phyloP scores from a whole-genome alignment of 2,888 invertebrate genomes.

The Opisthograptis luteolata region DNA sequence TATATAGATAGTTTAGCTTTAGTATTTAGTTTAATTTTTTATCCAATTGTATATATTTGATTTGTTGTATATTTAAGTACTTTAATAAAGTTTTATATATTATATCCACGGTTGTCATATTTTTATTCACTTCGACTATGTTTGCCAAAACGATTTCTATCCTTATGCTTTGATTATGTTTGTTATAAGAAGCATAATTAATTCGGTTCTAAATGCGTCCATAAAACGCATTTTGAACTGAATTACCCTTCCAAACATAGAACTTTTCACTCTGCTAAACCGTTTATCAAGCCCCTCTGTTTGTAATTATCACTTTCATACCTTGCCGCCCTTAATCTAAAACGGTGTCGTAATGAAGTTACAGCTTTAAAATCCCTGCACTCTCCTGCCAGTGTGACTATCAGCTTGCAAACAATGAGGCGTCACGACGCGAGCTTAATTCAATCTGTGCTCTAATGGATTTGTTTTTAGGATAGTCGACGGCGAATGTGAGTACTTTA shows the following conservation, averaged over 20 bases:
- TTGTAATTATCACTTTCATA: constrained; percentile 32
- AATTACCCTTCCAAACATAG: constrained; percentile 1
- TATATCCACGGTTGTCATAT: no score
- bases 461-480: constrained; percentile 27
- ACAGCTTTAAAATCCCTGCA: constrained; percentile 42
- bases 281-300: constrained; percentile 18
- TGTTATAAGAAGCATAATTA: no score
- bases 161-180: no score
- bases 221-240: not conserved
- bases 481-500: not conserved
- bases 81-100: no score
- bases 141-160: no score
- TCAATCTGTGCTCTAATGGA: constrained; percentile 56
- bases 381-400: constrained; percentile 39
- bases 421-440: constrained; percentile 56
- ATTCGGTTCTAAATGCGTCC: no score
- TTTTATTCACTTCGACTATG: no score
- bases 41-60: no score
- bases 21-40: no score
- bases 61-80: no score
- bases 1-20: no score
- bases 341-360: constrained; percentile 42
- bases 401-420: constrained; percentile 61
- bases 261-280: constrained; percentile 8
- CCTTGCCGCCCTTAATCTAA: constrained; percentile 36